Evolutionary conservation across 2,113 vertebrate genomes (phyloP).

Genomic region (Blennius ocellaris): DNA sequence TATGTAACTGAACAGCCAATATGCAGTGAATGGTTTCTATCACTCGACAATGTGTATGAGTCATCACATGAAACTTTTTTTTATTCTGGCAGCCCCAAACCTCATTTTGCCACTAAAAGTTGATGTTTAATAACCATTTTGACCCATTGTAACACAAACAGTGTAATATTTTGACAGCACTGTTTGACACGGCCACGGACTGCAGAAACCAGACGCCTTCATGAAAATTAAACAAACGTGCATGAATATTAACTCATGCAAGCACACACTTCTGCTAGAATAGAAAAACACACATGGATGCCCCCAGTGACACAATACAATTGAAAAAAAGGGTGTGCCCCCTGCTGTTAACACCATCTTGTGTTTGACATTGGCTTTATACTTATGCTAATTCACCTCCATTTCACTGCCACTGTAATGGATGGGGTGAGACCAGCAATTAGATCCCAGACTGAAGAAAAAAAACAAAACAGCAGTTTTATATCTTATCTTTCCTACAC

Average conservation of each 20-base stretch:
- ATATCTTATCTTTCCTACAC: conserved; percentile 44
- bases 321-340: conserved; percentile 52
- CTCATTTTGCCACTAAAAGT: too few relatives aligned
- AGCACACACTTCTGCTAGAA: conserved; percentile 17
- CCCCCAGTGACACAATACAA: conserved; percentile 34
- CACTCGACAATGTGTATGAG: too few relatives aligned
- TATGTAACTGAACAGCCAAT: too few relatives aligned
- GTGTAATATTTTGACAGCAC: conserved; percentile 18
- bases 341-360: conserved; percentile 76
- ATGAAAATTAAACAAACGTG: conserved; percentile 33
- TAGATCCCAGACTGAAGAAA: conserved; percentile 44
- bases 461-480: conserved; percentile 31
- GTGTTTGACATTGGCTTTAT: conserved; percentile 74
- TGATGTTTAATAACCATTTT: too few relatives aligned
- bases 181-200: conserved; percentile 38
- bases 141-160: too few relatives aligned
- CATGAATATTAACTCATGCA: conserved; percentile 37
- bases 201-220: conserved; percentile 20
- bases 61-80: too few relatives aligned
- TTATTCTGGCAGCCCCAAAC: too few relatives aligned
- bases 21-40: too few relatives aligned
- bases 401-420: conserved; percentile 68
- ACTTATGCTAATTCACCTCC: conserved; percentile 76
- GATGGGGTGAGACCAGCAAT: conserved; percentile 68
- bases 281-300: conserved; percentile 23